phyloP scores from a whole-genome alignment of 2,888 invertebrate species.

The Harmothoe impar region DNA sequence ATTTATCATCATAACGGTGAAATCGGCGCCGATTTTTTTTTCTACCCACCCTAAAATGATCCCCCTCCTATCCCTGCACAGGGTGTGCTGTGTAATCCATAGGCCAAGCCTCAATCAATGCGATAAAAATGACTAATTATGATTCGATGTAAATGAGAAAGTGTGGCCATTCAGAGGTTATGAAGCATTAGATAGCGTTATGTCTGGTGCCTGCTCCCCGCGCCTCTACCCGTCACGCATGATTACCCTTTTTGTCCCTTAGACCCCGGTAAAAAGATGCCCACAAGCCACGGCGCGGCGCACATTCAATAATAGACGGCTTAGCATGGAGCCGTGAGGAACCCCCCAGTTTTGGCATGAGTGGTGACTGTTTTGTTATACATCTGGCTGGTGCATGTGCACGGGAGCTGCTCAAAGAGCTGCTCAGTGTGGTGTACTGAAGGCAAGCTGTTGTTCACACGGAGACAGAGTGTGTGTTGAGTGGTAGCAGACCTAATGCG shows the following conservation, averaged over 20 bases:
- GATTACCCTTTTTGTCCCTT: slow-evolving; percentile 56
- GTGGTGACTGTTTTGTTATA: slow-evolving; percentile 11
- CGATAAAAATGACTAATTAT: slow-evolving; percentile 63
- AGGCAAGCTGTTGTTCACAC: neutral
- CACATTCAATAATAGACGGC: slow-evolving; percentile 22
- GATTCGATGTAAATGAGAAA: slow-evolving; percentile 52
- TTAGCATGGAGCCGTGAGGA: neutral
- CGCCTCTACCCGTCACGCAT: slow-evolving; percentile 17
- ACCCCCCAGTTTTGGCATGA: slow-evolving; percentile 5
- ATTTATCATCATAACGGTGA: slow-evolving; percentile 43
- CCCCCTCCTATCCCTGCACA: neutral
- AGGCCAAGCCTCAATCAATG: slow-evolving; percentile 37
- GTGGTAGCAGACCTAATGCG: neutral
- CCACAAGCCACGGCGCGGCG: neutral
- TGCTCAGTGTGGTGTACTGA: neutral
- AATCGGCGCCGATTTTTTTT: neutral
- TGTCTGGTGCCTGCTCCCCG: neutral
- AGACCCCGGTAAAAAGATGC: neutral
- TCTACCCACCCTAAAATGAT: slow-evolving; percentile 36
- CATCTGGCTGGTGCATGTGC: neutral
- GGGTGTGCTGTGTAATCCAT: slow-evolving; percentile 38
- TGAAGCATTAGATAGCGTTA: slow-evolving; percentile 59
- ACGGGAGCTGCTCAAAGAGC: neutral
- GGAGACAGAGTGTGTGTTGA: neutral
- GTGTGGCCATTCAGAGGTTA: slow-evolving; percentile 50